Percentiles rank a stretch among this genome's conserved stretches.
Evolutionary conservation across 2,888 invertebrate species (phyloP).

Genomic region (Cylloceria caligata): DNA sequence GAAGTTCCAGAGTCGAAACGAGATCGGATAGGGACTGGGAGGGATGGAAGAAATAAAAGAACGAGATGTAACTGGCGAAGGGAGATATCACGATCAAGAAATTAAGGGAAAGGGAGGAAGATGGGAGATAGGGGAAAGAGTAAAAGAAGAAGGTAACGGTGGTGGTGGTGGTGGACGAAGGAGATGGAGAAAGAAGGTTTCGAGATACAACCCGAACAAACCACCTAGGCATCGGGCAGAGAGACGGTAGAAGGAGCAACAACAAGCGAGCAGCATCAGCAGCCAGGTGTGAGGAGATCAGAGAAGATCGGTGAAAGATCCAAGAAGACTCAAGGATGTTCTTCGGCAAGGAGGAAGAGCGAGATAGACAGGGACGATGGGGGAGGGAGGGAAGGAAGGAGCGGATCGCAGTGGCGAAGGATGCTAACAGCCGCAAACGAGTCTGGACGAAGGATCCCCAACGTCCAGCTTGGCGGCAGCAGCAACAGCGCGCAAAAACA

Average conservation of each 20-base stretch:
- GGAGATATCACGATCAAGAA: slow-evolving; percentile 55
- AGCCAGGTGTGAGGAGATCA: slow-evolving; percentile 81
- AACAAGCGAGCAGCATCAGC: slow-evolving; percentile 69
- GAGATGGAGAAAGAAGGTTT: slow-evolving; percentile 51
- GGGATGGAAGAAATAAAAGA: slow-evolving; percentile 27
- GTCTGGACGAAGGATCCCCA: slow-evolving; percentile 72
- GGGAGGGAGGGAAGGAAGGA: slow-evolving; percentile 61
- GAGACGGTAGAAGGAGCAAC: slow-evolving; percentile 56
- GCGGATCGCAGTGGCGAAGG: slow-evolving; percentile 74
- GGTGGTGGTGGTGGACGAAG: slow-evolving; percentile 23
- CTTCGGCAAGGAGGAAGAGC: slow-evolving; percentile 67
- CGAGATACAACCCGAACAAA: slow-evolving; percentile 72
- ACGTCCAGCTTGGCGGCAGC: slow-evolving; percentile 72
- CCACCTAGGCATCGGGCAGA: slow-evolving; percentile 73
- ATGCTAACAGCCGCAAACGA: slow-evolving; percentile 79
- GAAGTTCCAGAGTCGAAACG: slow-evolving; percentile 49
- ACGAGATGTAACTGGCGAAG: slow-evolving; percentile 64
- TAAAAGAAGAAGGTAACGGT: slow-evolving; percentile 49
- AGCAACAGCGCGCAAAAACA: slow-evolving; percentile 74
- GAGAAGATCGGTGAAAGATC: slow-evolving; percentile 77
- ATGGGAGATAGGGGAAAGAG: slow-evolving; percentile 34
- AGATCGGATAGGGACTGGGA: slow-evolving; percentile 45
- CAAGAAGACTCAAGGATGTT: slow-evolving; percentile 76
- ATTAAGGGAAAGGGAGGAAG: slow-evolving; percentile 5
- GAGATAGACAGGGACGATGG: slow-evolving; percentile 72